Conservation (phyloP, 1,140 invertebrate genomes). For the Drosophila insularis region DNA sequence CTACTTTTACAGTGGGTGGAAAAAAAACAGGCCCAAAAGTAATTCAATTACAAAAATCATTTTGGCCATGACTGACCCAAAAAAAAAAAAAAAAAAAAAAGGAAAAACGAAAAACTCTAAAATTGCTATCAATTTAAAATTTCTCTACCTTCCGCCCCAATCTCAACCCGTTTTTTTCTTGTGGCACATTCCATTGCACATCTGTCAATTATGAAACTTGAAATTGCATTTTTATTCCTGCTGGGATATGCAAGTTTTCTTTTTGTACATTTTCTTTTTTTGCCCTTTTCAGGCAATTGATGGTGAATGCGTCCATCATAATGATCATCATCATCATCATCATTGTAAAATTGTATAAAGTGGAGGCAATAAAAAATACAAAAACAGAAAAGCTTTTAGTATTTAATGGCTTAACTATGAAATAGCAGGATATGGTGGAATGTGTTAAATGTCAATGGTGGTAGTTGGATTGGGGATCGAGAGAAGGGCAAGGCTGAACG, state of each 20-base stretch:
- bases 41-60: constrained; percentile 11
- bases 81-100: constrained; percentile 53
- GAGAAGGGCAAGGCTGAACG: neutral
- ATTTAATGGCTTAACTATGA: constrained; percentile 13
- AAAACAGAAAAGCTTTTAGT: constrained; percentile 47
- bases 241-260: constrained; percentile 46
- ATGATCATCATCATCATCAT: neutral
- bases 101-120: neutral
- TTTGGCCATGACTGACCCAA: constrained; percentile 35
- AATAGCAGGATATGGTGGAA: constrained; percentile 7
- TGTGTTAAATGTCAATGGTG: neutral
- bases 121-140: constrained; percentile 2
- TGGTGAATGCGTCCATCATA: constrained; percentile 45
- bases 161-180: neutral
- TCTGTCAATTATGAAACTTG: constrained; percentile 52
- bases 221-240: constrained; percentile 54
- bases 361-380: constrained; percentile 26
- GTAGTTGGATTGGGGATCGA: neutral
- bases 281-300: neutral
- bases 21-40: neutral
- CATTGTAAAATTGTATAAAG: neutral
- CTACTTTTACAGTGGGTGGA: neutral
- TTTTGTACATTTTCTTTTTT: neutral
- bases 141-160: neutral
- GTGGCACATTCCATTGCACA: constrained; percentile 23